Evolutionary conservation across 2,888 invertebrate species (phyloP), one percentile per base, ranked within the genome.

Genomic region (Agrochola lychnidis): DNA sequence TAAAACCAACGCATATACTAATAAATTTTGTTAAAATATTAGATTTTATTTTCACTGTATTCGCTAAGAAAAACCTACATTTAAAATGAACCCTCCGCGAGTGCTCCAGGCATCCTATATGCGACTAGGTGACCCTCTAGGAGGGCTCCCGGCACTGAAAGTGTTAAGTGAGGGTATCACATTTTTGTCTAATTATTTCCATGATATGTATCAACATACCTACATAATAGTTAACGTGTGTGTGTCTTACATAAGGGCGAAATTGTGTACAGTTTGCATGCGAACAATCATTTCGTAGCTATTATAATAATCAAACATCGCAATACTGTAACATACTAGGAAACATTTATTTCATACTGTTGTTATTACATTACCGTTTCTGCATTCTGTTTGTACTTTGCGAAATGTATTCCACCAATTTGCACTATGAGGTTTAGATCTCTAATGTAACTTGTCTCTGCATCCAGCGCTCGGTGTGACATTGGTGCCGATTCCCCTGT

Each of bases 221-320:
- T 16, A 3, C 57, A 51, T 56, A 67, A 67, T 53, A 36, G 63
- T 14, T 30, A 16, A 22, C 16, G 7, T 16, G 56, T 62, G 25
- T 48, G 51, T 61, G 62, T 36, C 81, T 84, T 83, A 84, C 61
- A 73, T 81, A 83, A 72, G 84, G 84, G 77, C 77, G 30, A 36
- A 5, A 73, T 73, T 73, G 67, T 70, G 40, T 56, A 68, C 57
- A 59, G 66, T 48, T 36, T 51, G 79, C 82, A 83, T 75, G 80
- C 57, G 9, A 68, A 67, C 70, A 73, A 81, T 81, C 22, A 81
- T 81, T 83, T 70, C 67, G 59, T 64, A 77, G 73, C n/a, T 45
- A 77, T 71, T 70, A 79, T 79, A 73, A 76, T 66, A 78, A 72
- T 68, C 76, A 64, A 70, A 79, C 79, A 67, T 57, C 36, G 68